These are phyloP conservation scores for Oostethus manadensis DNA, from an alignment of 2,113 vertebrate species.

Conservation along the genomic window DNA sequence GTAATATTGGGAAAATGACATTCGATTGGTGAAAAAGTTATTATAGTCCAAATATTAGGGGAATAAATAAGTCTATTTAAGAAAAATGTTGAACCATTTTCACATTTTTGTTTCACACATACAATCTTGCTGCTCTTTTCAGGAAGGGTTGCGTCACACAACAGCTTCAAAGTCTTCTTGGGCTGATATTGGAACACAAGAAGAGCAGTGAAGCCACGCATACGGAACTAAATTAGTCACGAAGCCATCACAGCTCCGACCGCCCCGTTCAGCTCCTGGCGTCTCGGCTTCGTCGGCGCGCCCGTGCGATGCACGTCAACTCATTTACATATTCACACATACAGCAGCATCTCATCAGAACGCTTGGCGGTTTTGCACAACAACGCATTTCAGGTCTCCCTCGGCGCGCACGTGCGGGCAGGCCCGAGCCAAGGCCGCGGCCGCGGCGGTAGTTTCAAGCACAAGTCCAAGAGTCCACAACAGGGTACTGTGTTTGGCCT, in stretches of 20 bases:
- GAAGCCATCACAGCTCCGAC: conserved; percentile 28
- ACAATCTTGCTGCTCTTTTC: not conserved
- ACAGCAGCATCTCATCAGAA: conserved; percentile 31
- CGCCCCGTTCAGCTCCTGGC: conserved; percentile 1
- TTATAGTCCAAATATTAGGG: no score
- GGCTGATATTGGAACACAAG: conserved; percentile 2
- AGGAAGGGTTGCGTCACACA: conserved; percentile 1
- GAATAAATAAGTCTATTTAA: no score
- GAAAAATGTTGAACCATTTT: no score
- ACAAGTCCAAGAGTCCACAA: conserved; percentile 53
- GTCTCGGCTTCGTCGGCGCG: not conserved
- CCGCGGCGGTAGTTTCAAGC: conserved; percentile 13
- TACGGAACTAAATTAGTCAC: conserved; percentile 49
- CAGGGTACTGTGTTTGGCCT: conserved; percentile 44
- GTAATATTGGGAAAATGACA: no score
- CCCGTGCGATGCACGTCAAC: conserved; percentile 4
- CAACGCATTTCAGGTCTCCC: conserved; percentile 31
- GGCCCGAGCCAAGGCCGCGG: conserved; percentile 28
- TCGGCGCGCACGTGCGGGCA: conserved; percentile 27
- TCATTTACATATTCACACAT: conserved; percentile 10
- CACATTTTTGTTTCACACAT: no score
- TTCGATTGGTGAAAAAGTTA: no score
- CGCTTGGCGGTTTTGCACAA: conserved; percentile 36
- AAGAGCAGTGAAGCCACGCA: conserved; percentile 14
- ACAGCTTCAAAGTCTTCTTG: conserved; percentile 1